Base-by-base conservation (phyloP, 1,140 invertebrate genomes). In the Aphis craccivora region DNA sequence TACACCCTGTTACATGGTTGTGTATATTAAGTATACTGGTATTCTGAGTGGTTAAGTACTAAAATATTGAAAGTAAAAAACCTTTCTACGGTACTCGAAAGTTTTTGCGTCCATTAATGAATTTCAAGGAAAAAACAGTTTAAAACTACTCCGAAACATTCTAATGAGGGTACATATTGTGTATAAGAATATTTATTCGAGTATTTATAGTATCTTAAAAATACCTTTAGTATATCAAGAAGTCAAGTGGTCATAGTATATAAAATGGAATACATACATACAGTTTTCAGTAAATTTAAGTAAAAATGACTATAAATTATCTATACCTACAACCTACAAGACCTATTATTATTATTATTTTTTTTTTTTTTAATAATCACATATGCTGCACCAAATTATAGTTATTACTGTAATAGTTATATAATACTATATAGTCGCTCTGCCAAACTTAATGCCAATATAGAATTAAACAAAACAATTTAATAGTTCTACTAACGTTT, bases 41-140 rank as follows among this genome's bases (percentile, higher is more conserved):
- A 88, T 48, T 30, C 86, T 48, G 43, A 88, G 45, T 51, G 45
- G 45, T 88, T 51, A 88, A 53, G 45, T 48, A 88, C 45, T 88
- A 51, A 51, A 88, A 53, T 88, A 88, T 88, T 88, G 45, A 53
- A 20, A 88, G n/a, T 48, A 88, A 51, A 87, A 88, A 88, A 37
- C 87, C 18, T 88, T 51, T 53, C 20, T 53, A 88, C 45, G 45
- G 51, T n/a, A 88, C 87, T 88, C n/a, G 30, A 35, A 88, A 88
- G 87, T 88, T 88, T 88, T 51, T 87, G 45, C 87, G n/a, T 35
- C 87, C 87, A 88, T 88, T 88, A 53, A 88, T 53, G 87, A 88
- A 51, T 48, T 45, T 87, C 18, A 35, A 88, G 20, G 35, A 51
- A 88, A 87, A 88, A 48, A 88, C 45, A 23, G 87, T 53, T 88